Evolutionary conservation across 2,888 invertebrate species (phyloP).

Genomic region (Troglohyphantes excavatus): DNA sequence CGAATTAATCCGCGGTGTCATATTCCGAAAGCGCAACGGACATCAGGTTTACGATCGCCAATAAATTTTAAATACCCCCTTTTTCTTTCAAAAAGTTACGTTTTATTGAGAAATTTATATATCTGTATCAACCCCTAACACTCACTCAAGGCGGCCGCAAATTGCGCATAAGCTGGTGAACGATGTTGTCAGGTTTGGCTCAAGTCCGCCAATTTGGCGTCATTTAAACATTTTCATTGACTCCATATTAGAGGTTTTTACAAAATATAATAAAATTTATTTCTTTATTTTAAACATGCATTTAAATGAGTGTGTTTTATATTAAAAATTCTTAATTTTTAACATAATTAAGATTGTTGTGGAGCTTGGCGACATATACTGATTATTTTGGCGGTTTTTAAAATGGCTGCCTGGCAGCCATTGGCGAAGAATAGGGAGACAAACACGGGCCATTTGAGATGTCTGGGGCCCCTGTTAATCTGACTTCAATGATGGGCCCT

Average conservation of each 20-base stretch:
- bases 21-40: constrained; percentile 40
- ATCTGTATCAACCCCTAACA: constrained; percentile 44
- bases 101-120: constrained; percentile 25
- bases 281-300: no score
- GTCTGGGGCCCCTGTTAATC: constrained; percentile 61
- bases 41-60: constrained; percentile 54
- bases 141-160: constrained; percentile 19
- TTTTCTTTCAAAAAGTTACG: background rate
- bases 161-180: background rate
- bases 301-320: no score
- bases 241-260: no score
- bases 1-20: constrained; percentile 59
- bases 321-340: no score
- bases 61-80: constrained; percentile 56
- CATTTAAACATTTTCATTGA: no score
- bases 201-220: no score
- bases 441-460: constrained; percentile 31
- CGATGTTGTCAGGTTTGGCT: no score
- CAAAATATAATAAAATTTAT: no score
- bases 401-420: background rate
- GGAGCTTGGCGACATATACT: no score
- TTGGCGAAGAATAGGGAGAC: background rate
- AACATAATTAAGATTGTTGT: no score
- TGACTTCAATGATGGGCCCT: constrained; percentile 64
- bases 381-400: no score